A percentile compares a stretch with the other conserved stretches of the same genome.
Conservation (phyloP, 2,888 invertebrate species). For the Cordilura impudica region DNA sequence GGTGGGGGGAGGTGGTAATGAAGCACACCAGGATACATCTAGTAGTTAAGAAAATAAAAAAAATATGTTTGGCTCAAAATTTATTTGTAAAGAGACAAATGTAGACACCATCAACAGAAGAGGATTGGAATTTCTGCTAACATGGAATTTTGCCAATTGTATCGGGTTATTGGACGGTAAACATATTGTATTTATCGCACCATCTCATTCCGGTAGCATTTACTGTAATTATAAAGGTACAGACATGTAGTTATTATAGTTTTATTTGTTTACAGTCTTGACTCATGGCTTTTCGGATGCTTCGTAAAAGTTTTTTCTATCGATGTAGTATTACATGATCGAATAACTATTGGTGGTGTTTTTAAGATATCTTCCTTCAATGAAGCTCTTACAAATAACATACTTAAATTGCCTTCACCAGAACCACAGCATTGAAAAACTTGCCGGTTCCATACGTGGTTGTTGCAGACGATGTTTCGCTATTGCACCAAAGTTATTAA, state of each 20-base stretch:
- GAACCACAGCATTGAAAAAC: neutral
- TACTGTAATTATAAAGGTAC: slow-evolving; percentile 48
- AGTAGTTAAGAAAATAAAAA: too few relatives aligned
- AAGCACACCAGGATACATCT: too few relatives aligned
- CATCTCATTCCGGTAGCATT: slow-evolving; percentile 32
- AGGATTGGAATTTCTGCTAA: slow-evolving; percentile 1
- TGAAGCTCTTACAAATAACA: slow-evolving; percentile 3
- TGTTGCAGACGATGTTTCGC: slow-evolving; percentile 26
- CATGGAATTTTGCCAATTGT: slow-evolving; percentile 42
- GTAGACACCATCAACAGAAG: slow-evolving; percentile 7
- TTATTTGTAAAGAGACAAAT: too few relatives aligned
- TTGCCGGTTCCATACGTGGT: slow-evolving; percentile 7
- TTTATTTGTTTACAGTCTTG: neutral
- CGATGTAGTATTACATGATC: slow-evolving; percentile 6
- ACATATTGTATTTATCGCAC: slow-evolving; percentile 39
- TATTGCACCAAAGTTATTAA: neutral
- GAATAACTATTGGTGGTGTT: slow-evolving; percentile 10
- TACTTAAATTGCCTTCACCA: slow-evolving; percentile 8
- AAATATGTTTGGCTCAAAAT: too few relatives aligned
- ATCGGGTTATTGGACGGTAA: slow-evolving; percentile 37
- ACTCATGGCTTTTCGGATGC: neutral
- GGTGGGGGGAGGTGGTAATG: too few relatives aligned
- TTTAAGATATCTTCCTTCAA: slow-evolving; percentile 9
- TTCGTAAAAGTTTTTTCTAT: slow-evolving; percentile 11
- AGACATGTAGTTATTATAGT: neutral